A percentile compares a stretch with the other conserved stretches of the same genome.
phyloP scores from a whole-genome alignment of 2,888 invertebrate species.

The Lochmaea crataegi region DNA sequence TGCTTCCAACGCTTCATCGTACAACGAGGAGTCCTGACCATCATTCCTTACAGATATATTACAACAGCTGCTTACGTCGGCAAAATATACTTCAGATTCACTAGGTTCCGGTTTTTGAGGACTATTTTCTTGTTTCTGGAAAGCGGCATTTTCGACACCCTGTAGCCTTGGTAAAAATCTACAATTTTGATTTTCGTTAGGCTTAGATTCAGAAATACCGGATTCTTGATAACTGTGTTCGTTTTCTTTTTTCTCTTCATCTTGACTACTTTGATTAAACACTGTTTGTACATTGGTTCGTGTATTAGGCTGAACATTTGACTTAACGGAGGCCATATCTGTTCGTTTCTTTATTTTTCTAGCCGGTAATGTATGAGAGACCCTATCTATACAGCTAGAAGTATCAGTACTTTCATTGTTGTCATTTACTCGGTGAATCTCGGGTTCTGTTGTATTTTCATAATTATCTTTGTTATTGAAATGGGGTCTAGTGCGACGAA shows the following conservation, averaged over 20 bases:
- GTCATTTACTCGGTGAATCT: conserved; percentile 61
- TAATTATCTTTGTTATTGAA: conserved; percentile 67
- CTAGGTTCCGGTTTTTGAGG: conserved; percentile 72
- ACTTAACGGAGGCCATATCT: conserved; percentile 65
- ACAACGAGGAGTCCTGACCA: conserved; percentile 70
- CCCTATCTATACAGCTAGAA: conserved; percentile 65
- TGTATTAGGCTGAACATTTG: conserved; percentile 55
- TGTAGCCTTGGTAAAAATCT: conserved; percentile 67
- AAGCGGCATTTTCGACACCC: conserved; percentile 82
- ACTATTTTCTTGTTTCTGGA: conserved; percentile 76
- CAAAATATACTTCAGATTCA: conserved; percentile 88
- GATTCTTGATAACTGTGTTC: conserved; percentile 64
- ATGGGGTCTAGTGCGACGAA: conserved; percentile 56
- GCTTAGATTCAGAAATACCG: conserved; percentile 43
- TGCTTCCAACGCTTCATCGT: conserved; percentile 68
- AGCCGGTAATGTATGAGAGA: conserved; percentile 69
- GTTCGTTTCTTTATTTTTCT: conserved; percentile 70
- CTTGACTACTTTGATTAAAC: conserved; percentile 52
- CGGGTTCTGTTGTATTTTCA: conserved; percentile 67
- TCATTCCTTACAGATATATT: conserved; percentile 74
- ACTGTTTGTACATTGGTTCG: conserved; percentile 67
- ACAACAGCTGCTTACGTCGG: conserved; percentile 87
- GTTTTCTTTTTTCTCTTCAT: conserved; percentile 54
- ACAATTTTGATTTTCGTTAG: conserved; percentile 57
- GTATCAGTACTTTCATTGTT: conserved; percentile 66